Evolutionary conservation across 2,888 invertebrate genomes (phyloP).

Genomic region (Synanthedon myopaeformis): DNA sequence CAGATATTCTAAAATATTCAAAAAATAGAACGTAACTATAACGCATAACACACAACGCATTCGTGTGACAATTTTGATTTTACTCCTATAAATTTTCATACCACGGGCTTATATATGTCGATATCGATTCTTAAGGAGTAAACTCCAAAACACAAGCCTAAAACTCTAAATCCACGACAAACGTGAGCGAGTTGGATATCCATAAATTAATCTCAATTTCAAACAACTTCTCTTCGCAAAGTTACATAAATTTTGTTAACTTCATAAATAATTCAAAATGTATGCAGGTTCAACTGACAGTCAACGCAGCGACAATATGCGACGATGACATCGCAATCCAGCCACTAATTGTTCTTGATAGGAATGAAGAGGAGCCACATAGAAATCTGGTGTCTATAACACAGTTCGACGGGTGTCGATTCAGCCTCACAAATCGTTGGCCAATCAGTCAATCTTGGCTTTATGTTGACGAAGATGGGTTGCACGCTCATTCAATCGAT

Average conservation of each 20-base stretch:
- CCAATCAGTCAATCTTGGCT: slow-evolving; percentile 50
- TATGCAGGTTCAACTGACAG: slow-evolving; percentile 37
- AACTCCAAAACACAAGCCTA: no score
- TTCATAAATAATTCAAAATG: background rate
- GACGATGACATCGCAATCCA: slow-evolving; percentile 25
- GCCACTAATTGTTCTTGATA: slow-evolving; percentile 46
- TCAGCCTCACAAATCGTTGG: slow-evolving; percentile 42
- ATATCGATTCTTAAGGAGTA: no score
- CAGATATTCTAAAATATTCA: no score
- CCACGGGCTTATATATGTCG: no score
- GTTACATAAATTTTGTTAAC: background rate
- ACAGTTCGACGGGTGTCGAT: slow-evolving; percentile 32
- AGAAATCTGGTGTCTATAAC: slow-evolving; percentile 32
- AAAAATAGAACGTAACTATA: no score
- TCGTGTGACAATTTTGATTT: no score
- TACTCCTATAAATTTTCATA: no score
- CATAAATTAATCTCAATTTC: background rate
- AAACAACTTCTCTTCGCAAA: background rate
- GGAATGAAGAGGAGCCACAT: slow-evolving; percentile 48
- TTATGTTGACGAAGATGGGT: slow-evolving; percentile 42
- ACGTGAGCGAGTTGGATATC: no score
- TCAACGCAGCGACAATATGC: slow-evolving; percentile 29
- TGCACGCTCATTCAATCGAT: slow-evolving; percentile 45
- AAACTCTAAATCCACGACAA: no score
- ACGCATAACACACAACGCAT: no score